These are phyloP conservation scores for Yponomeuta sedellus DNA, from an alignment of 2,888 invertebrate genomes.

Conservation along the genomic window DNA sequence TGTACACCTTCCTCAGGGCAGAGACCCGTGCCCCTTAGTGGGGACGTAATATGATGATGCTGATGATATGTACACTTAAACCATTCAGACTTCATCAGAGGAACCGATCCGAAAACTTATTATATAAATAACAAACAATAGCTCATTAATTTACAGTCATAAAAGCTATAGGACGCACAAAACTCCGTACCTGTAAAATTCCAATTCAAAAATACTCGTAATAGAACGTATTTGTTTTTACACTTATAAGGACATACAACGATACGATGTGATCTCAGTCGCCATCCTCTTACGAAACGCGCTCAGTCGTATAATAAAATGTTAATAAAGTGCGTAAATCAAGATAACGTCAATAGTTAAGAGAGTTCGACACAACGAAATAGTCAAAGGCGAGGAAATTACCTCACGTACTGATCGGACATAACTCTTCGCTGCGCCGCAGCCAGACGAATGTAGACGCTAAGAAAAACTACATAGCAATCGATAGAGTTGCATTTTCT, in stretches of 20 bases:
- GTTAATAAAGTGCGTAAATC: conserved; percentile 70
- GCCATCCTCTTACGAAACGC: conserved; percentile 37
- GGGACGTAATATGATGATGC: no score
- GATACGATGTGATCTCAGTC: background rate
- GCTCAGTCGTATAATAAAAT: conserved; percentile 64
- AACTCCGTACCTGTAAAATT: background rate
- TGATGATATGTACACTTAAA: no score
- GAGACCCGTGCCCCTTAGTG: no score
- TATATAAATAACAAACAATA: background rate
- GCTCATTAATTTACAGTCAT: background rate
- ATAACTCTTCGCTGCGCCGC: conserved; percentile 42
- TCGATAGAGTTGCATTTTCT: conserved; percentile 9
- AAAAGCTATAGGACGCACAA: background rate
- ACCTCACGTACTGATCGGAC: conserved; percentile 45
- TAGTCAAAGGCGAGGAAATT: conserved; percentile 54
- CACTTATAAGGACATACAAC: background rate
- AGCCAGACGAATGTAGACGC: conserved; percentile 27
- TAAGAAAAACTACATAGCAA: background rate
- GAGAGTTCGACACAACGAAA: conserved; percentile 57
- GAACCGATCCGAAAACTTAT: no score
- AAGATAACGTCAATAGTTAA: conserved; percentile 70
- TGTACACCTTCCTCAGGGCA: no score
- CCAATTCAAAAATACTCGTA: background rate
- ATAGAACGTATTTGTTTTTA: conserved; percentile 1
- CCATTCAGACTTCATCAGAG: no score